Conservation (phyloP, 2,113 vertebrate species). For the Lophura nycthemera region DNA sequence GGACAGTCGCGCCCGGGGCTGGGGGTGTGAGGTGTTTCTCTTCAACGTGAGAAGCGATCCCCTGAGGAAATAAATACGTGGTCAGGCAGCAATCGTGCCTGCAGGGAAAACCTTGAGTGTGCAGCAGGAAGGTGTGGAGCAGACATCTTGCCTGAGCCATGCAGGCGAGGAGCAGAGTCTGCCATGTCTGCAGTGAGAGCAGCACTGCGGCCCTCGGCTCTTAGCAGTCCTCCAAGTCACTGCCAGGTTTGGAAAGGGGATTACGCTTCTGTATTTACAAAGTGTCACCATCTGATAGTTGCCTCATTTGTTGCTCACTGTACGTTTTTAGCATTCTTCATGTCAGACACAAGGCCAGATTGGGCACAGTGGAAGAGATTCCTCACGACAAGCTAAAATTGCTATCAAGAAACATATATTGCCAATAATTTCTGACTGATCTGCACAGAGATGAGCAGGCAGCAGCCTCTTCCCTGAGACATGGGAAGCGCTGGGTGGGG, state of each 20-base stretch:
- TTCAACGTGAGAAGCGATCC: no score
- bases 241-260: background rate
- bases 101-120: background rate
- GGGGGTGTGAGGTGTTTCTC: accelerated
- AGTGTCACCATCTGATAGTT: background rate
- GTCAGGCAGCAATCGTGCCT: background rate
- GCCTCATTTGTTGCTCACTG: background rate
- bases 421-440: background rate
- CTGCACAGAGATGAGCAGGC: background rate
- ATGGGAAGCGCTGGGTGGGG: background rate
- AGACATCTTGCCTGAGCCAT: background rate
- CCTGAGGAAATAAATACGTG: background rate
- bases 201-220: accelerated
- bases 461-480: background rate
- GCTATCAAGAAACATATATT: background rate
- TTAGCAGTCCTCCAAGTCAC: background rate
- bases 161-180: background rate
- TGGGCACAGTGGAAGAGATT: background rate
- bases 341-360: background rate
- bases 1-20: background rate
- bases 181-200: background rate
- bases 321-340: background rate
- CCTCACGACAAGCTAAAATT: background rate
- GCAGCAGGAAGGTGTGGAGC: background rate
- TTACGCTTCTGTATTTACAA: background rate